phyloP scores from a whole-genome alignment of 1,140 invertebrate genomes.

The Belonocnema kinseyi region DNA sequence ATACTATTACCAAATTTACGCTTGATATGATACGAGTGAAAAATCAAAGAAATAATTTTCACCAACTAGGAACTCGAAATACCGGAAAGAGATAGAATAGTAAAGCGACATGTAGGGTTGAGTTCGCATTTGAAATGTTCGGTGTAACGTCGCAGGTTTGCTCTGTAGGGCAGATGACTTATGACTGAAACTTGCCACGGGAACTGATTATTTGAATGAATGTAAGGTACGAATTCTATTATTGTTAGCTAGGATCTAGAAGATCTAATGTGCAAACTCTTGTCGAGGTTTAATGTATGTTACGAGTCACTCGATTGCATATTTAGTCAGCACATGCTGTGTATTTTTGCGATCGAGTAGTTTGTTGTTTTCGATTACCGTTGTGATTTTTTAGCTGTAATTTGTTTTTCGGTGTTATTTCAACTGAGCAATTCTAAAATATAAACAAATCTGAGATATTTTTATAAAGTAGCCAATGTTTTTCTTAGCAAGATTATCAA shows the following conservation, averaged over 20 bases:
- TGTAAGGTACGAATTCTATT: constrained; percentile 28
- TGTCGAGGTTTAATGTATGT: constrained; percentile 12
- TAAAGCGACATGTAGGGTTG: neutral
- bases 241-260: constrained; percentile 12
- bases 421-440: too few species aligned
- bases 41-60: constrained; percentile 5
- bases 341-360: constrained; percentile 1
- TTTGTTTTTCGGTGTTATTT: neutral
- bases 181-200: constrained; percentile 17
- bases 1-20: neutral
- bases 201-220: constrained; percentile 19
- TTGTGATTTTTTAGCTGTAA: neutral
- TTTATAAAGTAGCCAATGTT: too few species aligned
- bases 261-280: constrained; percentile 17
- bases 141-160: constrained; percentile 20
- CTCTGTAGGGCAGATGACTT: constrained; percentile 23
- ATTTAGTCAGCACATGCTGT: constrained; percentile 13
- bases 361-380: neutral
- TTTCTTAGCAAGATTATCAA: too few species aligned
- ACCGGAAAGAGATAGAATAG: neutral
- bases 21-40: neutral
- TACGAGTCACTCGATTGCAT: neutral
- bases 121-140: constrained; percentile 9
- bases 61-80: neutral
- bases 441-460: too few species aligned